phyloP scores from a whole-genome alignment of 2,113 vertebrate species.

The Chlorodrepanis virens region DNA sequence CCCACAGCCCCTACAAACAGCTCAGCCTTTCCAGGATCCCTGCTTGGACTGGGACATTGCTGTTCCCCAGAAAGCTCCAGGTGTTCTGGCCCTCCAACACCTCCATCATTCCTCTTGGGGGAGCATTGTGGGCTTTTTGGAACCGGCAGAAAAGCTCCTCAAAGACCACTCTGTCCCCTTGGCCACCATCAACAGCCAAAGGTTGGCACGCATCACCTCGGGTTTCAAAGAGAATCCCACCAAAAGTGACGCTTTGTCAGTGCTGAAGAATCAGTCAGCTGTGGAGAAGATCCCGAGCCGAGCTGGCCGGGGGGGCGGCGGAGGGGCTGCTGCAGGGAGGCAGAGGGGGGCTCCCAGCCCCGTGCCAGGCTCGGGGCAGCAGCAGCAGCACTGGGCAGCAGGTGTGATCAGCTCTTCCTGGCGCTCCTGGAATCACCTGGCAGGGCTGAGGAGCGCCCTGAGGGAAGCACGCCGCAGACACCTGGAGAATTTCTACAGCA shows the following conservation, averaged over 20 bases:
- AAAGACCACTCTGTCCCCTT: conserved; percentile 74
- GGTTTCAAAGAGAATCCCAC: conserved; percentile 45
- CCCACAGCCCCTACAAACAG: conserved; percentile 43
- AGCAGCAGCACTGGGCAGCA: conserved; percentile 75
- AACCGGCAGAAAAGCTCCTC: conserved; percentile 71
- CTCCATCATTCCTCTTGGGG: conserved; percentile 72
- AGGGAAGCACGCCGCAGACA: conserved; percentile 77
- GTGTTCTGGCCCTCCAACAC: conserved; percentile 77
- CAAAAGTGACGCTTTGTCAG: conserved; percentile 60
- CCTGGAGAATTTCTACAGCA: conserved; percentile 82
- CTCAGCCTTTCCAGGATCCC: neutral
- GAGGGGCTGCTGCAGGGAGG: conserved; percentile 72
- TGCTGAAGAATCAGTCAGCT: conserved; percentile 71
- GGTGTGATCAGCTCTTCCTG: conserved; percentile 76
- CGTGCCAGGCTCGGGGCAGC: conserved; percentile 23
- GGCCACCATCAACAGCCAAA: conserved; percentile 70
- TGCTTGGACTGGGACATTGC: conserved; percentile 30
- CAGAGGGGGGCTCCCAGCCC: conserved; percentile 68
- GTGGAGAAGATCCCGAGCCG: conserved; percentile 59
- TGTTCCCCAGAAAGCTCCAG: conserved; percentile 60
- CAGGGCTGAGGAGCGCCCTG: conserved; percentile 69
- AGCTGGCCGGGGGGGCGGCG: conserved; percentile 72
- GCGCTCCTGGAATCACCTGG: conserved; percentile 69
- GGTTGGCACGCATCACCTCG: conserved; percentile 55
- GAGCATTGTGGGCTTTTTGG: conserved; percentile 61